Percentiles rank a stretch among this genome's conserved stretches.
Conservation (phyloP, 1,140 invertebrate species). For the Solenopsis fugax region DNA sequence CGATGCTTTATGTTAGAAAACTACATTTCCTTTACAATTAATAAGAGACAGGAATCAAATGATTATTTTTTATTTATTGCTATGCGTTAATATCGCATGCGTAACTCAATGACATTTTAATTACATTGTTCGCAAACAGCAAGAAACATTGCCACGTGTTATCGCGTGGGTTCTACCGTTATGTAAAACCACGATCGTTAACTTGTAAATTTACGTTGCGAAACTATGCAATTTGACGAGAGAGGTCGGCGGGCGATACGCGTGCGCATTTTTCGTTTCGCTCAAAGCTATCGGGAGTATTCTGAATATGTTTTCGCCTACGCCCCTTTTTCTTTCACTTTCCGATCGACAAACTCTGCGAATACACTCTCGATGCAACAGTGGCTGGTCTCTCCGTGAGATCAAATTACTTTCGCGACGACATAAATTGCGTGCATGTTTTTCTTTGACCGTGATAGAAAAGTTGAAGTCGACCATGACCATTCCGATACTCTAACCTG, state of each 20-base stretch:
- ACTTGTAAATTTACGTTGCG: slow-evolving; percentile 38
- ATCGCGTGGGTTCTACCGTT: slow-evolving; percentile 30
- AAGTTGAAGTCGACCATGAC: slow-evolving; percentile 1
- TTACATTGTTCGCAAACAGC: slow-evolving; percentile 2
- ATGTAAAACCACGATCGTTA: slow-evolving; percentile 18
- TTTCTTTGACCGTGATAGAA: background rate
- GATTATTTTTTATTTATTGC: background rate
- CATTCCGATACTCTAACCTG: background rate
- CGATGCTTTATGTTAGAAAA: background rate
- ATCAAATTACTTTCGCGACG: slow-evolving; percentile 12
- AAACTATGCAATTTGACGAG: slow-evolving; percentile 19
- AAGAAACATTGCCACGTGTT: slow-evolving; percentile 19
- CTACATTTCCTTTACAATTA: background rate
- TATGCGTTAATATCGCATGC: background rate
- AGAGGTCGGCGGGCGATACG: background rate
- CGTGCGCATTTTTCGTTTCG: slow-evolving; percentile 18
- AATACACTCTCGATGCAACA: background rate
- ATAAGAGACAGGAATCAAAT: background rate
- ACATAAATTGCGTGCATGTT: slow-evolving; percentile 12
- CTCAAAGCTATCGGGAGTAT: slow-evolving; percentile 22
- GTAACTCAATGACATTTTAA: slow-evolving; percentile 23
- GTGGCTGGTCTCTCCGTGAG: background rate
- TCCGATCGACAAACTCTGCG: background rate
- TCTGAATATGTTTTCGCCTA: slow-evolving; percentile 4
- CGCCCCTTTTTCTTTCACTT: slow-evolving; percentile 29